Percentiles rank a stretch among this genome's conserved stretches.
These are phyloP conservation scores for Nycticebus coucang DNA, from an alignment of 2,113 vertebrate genomes.

Conservation along the genomic window DNA sequence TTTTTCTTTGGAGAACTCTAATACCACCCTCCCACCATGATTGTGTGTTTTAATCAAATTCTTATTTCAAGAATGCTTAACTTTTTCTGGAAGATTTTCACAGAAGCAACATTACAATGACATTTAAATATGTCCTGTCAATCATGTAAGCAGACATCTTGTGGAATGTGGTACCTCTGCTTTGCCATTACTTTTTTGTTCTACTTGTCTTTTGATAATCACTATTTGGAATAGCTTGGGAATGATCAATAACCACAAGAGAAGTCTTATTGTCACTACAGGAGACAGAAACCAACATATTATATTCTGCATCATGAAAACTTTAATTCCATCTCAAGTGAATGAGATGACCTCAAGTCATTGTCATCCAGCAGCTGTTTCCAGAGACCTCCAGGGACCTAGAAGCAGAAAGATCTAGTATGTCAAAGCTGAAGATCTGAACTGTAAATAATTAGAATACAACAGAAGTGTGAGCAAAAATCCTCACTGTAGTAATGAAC, in stretches of 20 bases:
- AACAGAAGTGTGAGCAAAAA: constrained; percentile 58
- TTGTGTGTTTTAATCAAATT: background rate
- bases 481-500: constrained; percentile 61
- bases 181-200: background rate
- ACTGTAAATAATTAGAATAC: constrained; percentile 70
- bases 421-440: constrained; percentile 14
- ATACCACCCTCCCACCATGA: background rate
- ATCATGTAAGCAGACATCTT: background rate
- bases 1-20: background rate
- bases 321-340: background rate
- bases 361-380: constrained; percentile 41
- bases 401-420: background rate
- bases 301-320: background rate
- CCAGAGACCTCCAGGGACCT: constrained; percentile 43
- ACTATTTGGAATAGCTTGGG: background rate
- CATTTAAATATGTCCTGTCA: background rate
- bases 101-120: background rate
- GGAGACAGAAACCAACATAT: background rate
- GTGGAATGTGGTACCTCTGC: background rate
- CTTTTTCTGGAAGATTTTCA: background rate
- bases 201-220: background rate
- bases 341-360: constrained; percentile 18
- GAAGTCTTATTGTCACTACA: background rate
- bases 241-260: background rate
- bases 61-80: background rate